Evolutionary conservation across 2,113 vertebrate species (phyloP), one percentile per base, ranked within the genome.

Genomic region (Catagonus wagneri): DNA sequence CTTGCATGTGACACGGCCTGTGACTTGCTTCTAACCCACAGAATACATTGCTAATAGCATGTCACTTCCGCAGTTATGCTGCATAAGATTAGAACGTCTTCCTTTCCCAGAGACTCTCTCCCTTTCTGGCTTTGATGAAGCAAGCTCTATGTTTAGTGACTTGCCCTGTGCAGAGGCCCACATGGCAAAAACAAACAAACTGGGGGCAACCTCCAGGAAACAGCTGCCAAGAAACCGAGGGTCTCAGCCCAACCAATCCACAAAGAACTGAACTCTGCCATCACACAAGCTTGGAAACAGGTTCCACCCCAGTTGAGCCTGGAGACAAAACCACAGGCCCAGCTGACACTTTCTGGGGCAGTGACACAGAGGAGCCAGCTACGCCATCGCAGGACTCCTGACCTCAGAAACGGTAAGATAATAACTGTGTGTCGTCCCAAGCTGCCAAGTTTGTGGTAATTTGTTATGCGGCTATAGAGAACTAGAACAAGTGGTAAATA

Each of bases 401-500:
- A 72, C 22, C 44, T 74, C 34, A 34, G 27, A 84, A 63, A 58
- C 17, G 22, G 1, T 25, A 17, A 13, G 32, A 63, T 50, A 44
- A 12, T 25, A 68, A 60, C 15, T 5, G 68, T 3, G 13, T 83
- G 9, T 58, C 58, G 39, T 27, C 6, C 16, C 32, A 66, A 81
- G 56, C 36, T 34, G 87, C 76, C 74, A 54, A 17, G 9, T 95
- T 4, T 78, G 22, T 69, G 60, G 23, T 39, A 22, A 39, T 63
- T 63, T 44, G 54, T 65, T 50, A 52, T 2, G 2, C 44, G 36
- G n/a, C 22, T 27, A 22, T 29, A 44, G 27, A 25, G 87, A 23
- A 32, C 27, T 22, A 5, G 75, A 10, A 32, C 4, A 0, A 23
- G 6, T 17, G 12, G 13, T 44, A 6, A 6, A 0, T 16, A 6